Evolutionary conservation across 1,140 invertebrate genomes (phyloP).

Genomic region (Micrasema minimum): DNA sequence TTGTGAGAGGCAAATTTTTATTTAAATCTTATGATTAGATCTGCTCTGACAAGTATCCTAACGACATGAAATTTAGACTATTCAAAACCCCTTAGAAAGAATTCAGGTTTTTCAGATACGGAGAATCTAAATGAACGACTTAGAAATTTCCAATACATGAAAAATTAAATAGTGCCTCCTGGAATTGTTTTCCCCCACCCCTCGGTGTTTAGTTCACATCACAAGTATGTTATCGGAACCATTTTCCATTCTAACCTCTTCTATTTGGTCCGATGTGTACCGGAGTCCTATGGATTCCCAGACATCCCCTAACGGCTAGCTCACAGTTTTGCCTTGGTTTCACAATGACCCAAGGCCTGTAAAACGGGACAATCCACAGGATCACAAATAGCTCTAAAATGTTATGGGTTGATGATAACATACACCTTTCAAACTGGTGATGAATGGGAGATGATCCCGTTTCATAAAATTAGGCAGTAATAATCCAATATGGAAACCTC

Average conservation of each 20-base stretch:
- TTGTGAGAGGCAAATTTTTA: not conserved
- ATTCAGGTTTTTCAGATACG: constrained; percentile 1
- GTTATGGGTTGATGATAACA: not conserved
- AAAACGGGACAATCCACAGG: constrained; percentile 48
- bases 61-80: constrained; percentile 6
- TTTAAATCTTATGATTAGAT: constrained; percentile 2
- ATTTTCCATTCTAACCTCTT: constrained; percentile 59
- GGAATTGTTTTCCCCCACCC: too few species aligned
- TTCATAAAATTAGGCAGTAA: too few species aligned
- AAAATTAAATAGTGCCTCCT: not conserved
- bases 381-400: not conserved
- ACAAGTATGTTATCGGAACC: not conserved
- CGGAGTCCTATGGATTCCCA: constrained; percentile 58
- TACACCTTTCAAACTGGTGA: not conserved
- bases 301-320: constrained; percentile 56
- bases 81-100: not conserved
- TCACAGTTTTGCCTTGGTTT: constrained; percentile 86
- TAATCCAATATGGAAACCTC: too few species aligned
- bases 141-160: not conserved
- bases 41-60: not conserved
- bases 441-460: too few species aligned
- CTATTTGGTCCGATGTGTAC: constrained; percentile 57
- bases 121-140: not conserved
- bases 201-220: constrained; percentile 1
- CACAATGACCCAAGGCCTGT: constrained; percentile 88